phyloP scores from a whole-genome alignment of 2,113 vertebrate species.

The Prunella himalayana region DNA sequence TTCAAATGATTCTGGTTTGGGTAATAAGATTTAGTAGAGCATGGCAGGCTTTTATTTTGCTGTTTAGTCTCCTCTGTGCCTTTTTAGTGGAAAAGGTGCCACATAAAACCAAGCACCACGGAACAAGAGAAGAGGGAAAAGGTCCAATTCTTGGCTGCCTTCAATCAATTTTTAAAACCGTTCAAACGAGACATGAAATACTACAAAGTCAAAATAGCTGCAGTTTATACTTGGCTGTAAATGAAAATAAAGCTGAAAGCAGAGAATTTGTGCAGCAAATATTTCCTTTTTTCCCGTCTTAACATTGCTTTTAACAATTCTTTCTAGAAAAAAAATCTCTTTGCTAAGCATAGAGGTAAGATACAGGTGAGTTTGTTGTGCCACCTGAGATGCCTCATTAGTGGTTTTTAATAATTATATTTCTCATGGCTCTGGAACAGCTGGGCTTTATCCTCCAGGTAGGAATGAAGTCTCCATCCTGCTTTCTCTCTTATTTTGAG shows the following conservation, averaged over 20 bases:
- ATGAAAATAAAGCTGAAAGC: neutral
- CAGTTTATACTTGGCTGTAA: neutral
- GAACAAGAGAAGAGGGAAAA: neutral
- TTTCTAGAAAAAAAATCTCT: neutral
- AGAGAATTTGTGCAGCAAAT: neutral
- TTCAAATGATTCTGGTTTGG: neutral
- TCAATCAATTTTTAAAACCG: neutral
- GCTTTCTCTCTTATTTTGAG: neutral
- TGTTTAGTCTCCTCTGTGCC: neutral
- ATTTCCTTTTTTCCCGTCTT: neutral
- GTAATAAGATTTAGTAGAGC: constrained; percentile 33
- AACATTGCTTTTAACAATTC: neutral
- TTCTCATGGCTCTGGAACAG: neutral
- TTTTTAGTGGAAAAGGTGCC: neutral
- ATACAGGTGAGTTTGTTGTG: neutral
- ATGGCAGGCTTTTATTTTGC: constrained; percentile 18
- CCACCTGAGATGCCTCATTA: neutral
- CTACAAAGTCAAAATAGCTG: neutral
- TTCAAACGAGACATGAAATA: neutral
- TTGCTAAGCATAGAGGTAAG: neutral
- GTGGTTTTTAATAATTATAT: neutral
- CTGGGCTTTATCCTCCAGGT: neutral
- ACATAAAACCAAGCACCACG: neutral
- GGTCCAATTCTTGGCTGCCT: neutral
- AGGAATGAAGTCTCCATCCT: neutral